Conservation (phyloP, 2,888 invertebrate species). For the Spatulosminthurus flaviceps region DNA sequence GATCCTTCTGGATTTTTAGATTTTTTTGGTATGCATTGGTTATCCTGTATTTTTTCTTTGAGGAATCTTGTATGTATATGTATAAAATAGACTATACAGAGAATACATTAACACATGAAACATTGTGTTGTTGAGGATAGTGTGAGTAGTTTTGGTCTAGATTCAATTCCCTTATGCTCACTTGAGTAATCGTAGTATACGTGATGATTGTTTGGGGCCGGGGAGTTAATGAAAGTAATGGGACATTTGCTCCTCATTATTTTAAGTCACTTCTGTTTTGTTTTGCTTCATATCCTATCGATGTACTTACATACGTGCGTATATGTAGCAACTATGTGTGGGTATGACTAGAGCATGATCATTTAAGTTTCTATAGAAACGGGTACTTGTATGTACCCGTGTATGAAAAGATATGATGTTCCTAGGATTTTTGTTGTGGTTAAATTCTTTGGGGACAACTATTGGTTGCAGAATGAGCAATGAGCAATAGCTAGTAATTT, state of each 20-base stretch:
- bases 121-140: no score
- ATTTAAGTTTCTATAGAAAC: background rate
- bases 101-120: no score
- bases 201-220: constrained; percentile 13
- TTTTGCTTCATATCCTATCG: no score
- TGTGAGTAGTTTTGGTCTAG: no score
- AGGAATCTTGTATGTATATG: no score
- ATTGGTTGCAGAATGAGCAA: constrained; percentile 26
- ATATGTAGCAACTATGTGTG: background rate
- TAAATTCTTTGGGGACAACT: background rate
- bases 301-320: no score
- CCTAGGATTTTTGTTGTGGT: background rate
- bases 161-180: no score
- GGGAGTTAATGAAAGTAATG: constrained; percentile 25
- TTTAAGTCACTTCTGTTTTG: background rate
- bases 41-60: no score
- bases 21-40: no score
- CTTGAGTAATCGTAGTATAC: background rate
- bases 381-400: background rate
- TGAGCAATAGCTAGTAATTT: constrained; percentile 25
- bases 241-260: constrained; percentile 26
- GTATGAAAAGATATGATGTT: background rate
- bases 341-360: no score
- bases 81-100: no score
- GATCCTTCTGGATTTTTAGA: no score